Evolutionary conservation across 2,888 invertebrate species (phyloP).

Genomic region (Cephus rjabovi): DNA sequence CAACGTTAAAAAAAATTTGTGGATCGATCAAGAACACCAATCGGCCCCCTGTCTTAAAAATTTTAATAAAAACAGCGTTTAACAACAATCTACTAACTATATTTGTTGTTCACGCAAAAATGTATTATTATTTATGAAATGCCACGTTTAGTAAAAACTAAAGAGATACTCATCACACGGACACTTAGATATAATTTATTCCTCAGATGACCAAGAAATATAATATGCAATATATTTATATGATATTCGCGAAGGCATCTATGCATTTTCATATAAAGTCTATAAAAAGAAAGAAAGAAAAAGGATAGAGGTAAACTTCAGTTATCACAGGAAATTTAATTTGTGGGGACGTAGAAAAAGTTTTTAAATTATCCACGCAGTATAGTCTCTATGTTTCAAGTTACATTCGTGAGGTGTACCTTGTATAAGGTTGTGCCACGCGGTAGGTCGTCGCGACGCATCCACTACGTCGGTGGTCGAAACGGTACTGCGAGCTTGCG

Average conservation of each 20-base stretch:
- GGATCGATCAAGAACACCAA: neutral
- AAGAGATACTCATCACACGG: neutral
- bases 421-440: slow-evolving; percentile 8
- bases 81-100: neutral
- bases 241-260: neutral
- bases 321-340: neutral
- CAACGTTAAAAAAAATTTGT: neutral
- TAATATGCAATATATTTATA: neutral
- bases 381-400: neutral
- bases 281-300: neutral
- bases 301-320: neutral
- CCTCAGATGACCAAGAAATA: too few species aligned
- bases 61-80: neutral
- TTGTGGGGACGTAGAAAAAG: neutral
- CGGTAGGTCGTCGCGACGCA: slow-evolving; percentile 29
- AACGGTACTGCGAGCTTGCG: slow-evolving; percentile 55
- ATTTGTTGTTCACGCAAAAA: neutral
- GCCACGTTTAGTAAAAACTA: neutral
- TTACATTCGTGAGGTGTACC: neutral
- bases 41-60: neutral
- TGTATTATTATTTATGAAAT: neutral
- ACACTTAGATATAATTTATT: neutral
- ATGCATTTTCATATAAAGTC: neutral
- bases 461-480: slow-evolving; percentile 53
- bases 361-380: neutral